phyloP scores from a whole-genome alignment of 1,140 invertebrate genomes.

The Ctenoplectra terminalis region DNA sequence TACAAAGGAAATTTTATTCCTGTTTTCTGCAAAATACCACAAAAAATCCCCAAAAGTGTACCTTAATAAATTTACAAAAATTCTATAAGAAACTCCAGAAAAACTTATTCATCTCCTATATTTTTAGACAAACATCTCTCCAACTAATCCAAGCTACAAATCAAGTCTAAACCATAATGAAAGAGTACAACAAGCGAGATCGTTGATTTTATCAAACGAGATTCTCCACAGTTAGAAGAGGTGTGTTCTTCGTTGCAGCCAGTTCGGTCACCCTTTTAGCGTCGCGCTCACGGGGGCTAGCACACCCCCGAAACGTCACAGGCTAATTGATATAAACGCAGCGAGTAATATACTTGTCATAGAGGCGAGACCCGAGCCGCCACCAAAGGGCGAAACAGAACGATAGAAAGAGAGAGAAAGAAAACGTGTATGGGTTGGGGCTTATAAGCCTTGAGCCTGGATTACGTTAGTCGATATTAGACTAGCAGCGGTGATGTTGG shows the following conservation, averaged over 20 bases:
- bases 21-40: no score
- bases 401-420: conserved; percentile 29
- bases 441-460: conserved; percentile 72
- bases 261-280: conserved; percentile 67
- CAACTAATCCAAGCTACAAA: no score
- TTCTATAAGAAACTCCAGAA: no score
- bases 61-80: no score
- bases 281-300: conserved; percentile 55
- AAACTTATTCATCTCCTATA: no score
- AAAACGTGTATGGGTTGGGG: conserved; percentile 36
- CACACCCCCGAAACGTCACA: conserved; percentile 78
- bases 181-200: no score
- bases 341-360: conserved; percentile 81
- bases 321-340: conserved; percentile 81
- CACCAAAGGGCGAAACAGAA: conserved; percentile 33
- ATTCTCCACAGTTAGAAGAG: no score
- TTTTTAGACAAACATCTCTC: no score
- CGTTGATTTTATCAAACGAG: no score
- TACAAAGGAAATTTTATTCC: no score
- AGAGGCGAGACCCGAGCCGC: conserved; percentile 67
- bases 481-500: conserved; percentile 70
- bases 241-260: conserved; percentile 57
- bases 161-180: no score
- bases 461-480: conserved; percentile 77
- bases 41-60: no score